Evolutionary conservation across 2,888 invertebrate species (phyloP).

Genomic region (Nephrotoma guestfalica): DNA sequence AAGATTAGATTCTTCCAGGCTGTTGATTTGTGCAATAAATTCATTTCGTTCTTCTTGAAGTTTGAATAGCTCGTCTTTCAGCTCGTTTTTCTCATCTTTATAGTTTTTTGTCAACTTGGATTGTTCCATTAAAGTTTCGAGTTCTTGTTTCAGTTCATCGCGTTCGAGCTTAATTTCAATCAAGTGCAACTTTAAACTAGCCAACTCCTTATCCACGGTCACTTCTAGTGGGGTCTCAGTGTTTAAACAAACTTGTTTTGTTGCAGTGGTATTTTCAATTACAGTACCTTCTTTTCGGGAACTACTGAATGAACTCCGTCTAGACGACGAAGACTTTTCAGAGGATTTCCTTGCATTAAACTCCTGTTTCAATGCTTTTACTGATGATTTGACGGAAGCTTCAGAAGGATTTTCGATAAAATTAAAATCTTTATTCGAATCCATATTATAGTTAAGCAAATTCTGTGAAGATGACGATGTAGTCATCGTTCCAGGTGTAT

Average conservation of each 20-base stretch:
- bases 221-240: not conserved
- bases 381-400: not conserved
- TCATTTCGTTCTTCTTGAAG: constrained; percentile 21
- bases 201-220: constrained; percentile 18
- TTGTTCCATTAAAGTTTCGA: constrained; percentile 19
- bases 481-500: constrained; percentile 22
- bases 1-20: constrained; percentile 16
- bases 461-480: constrained; percentile 16
- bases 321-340: constrained; percentile 10
- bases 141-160: constrained; percentile 21
- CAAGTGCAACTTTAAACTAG: constrained; percentile 24
- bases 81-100: constrained; percentile 16
- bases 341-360: constrained; percentile 17
- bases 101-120: constrained; percentile 15
- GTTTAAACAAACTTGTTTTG: not conserved
- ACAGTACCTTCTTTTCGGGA: constrained; percentile 12
- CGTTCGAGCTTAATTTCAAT: constrained; percentile 23
- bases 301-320: constrained; percentile 17
- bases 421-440: not conserved
- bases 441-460: constrained; percentile 11
- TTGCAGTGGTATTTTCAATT: constrained; percentile 6
- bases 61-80: constrained; percentile 18
- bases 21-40: constrained; percentile 17
- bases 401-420: not conserved
- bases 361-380: constrained; percentile 7